Conservation (phyloP, 1,140 invertebrate genomes). For the Drosophila obscura region DNA sequence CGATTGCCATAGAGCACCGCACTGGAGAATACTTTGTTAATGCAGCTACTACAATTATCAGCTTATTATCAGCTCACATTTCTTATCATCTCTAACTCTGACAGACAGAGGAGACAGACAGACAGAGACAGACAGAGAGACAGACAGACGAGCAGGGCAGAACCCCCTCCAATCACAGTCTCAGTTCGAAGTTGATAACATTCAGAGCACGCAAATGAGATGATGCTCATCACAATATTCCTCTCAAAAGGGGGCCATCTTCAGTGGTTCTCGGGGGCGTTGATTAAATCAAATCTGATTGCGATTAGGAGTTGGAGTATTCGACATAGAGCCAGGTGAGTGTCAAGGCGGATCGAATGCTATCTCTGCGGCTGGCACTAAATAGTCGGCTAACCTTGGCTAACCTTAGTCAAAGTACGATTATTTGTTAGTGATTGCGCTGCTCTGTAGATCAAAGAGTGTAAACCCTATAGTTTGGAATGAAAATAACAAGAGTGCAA, state of each 20-base stretch:
- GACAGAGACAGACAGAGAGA: conserved; percentile 11
- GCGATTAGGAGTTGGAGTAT: background rate
- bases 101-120: background rate
- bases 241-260: background rate
- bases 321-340: conserved; percentile 16
- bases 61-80: conserved; percentile 11
- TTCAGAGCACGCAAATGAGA: background rate
- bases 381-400: background rate
- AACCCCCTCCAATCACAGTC: conserved; percentile 5
- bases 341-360: too few species aligned
- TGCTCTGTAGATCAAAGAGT: background rate
- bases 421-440: background rate
- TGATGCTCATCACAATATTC: conserved; percentile 12
- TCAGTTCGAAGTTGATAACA: conserved; percentile 12
- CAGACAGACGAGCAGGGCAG: conserved; percentile 2
- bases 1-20: background rate
- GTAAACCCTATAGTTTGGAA: background rate
- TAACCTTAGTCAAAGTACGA: background rate
- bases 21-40: background rate
- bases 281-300: background rate
- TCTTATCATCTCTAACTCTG: conserved; percentile 26
- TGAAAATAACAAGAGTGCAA: too few species aligned
- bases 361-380: too few species aligned
- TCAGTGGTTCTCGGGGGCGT: background rate
- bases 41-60: background rate